phyloP scores from a whole-genome alignment of 2,113 vertebrate species.

The Larimichthys crocea region DNA sequence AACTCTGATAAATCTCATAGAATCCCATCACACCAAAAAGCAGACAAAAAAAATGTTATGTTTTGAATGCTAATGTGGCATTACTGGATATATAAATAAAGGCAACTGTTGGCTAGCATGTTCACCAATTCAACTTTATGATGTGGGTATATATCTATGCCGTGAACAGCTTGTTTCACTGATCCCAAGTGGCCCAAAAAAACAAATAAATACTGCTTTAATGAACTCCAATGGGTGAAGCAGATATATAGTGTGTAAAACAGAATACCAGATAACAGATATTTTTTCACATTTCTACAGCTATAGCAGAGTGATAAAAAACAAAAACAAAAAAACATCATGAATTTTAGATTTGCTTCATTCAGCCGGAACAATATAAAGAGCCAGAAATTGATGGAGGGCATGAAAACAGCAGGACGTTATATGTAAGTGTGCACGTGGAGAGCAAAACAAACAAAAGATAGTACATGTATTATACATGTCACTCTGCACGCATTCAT shows the following conservation, averaged over 20 bases:
- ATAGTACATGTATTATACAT: conserved; percentile 47
- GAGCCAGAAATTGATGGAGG: background rate
- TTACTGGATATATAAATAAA: background rate
- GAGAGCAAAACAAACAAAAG: conserved; percentile 23
- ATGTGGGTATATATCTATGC: background rate
- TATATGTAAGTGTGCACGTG: background rate
- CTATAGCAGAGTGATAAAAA: background rate
- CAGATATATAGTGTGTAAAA: background rate
- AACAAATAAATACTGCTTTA: background rate
- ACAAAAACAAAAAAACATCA: background rate
- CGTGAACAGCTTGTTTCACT: background rate
- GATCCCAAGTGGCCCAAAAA: background rate
- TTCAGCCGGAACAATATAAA: background rate
- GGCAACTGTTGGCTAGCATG: background rate
- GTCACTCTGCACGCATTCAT: conserved; percentile 13
- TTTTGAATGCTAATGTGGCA: background rate
- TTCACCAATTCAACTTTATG: background rate
- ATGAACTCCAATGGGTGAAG: background rate
- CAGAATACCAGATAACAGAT: background rate
- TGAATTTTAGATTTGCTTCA: conserved; percentile 3
- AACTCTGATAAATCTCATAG: background rate
- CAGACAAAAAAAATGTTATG: background rate
- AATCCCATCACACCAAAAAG: background rate
- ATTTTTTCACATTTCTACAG: background rate
- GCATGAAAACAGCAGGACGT: background rate